Evolutionary conservation across 2,888 invertebrate species (phyloP).

Genomic region (Eucriotettix oculatus): DNA sequence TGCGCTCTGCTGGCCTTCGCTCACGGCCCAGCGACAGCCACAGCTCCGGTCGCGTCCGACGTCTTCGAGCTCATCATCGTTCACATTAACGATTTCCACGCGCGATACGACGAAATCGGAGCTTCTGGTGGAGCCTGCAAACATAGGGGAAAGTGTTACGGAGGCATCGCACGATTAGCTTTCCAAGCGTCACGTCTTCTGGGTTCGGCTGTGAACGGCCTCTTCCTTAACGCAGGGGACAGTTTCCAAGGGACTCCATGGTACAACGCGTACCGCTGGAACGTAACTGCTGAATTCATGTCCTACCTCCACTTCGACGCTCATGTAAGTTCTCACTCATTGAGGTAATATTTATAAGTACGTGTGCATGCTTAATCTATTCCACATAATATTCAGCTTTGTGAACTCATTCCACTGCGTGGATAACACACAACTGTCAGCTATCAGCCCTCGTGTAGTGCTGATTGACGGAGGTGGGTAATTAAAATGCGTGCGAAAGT

Average conservation of each 20-base stretch:
- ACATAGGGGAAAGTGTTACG: conserved; percentile 5
- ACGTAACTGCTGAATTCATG: conserved; percentile 55
- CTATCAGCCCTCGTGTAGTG: too few species aligned
- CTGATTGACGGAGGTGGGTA: too few species aligned
- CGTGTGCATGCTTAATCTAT: too few species aligned
- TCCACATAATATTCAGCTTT: too few species aligned
- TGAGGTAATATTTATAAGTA: too few species aligned
- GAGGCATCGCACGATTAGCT: conserved; percentile 11
- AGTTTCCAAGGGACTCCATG: conserved; percentile 75
- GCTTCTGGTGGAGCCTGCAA: conserved; percentile 4
- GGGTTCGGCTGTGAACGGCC: conserved; percentile 7
- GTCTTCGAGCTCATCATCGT: conserved; percentile 20
- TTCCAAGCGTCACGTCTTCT: conserved; percentile 2
- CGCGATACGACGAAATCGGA: conserved; percentile 19
- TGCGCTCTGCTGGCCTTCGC: neutral
- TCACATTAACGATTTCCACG: conserved; percentile 29
- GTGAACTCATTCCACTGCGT: too few species aligned
- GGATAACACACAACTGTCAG: too few species aligned
- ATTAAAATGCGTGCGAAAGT: too few species aligned
- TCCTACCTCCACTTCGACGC: conserved; percentile 60
- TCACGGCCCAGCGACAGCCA: neutral
- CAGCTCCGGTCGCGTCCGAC: neutral
- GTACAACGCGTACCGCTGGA: conserved; percentile 44
- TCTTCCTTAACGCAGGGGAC: conserved; percentile 65
- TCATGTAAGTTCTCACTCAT: conserved; percentile 36